Evolutionary conservation across 2,797 vertebrate species (phyloP).

Genomic region (Malacoraja senta): DNA sequence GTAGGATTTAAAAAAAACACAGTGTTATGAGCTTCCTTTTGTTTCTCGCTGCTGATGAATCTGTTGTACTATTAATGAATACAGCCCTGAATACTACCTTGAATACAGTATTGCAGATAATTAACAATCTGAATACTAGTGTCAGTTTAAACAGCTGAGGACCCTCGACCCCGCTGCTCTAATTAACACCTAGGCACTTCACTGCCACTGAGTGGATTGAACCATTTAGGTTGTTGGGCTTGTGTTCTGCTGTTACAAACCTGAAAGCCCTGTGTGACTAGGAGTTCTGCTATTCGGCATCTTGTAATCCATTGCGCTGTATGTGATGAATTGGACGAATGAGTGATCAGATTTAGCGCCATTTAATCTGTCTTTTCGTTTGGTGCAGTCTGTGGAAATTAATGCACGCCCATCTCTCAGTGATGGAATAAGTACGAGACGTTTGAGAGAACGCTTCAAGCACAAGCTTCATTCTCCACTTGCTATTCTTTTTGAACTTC

Average conservation of each 20-base stretch:
- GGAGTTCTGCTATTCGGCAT: not conserved
- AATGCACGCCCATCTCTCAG: conserved; percentile 56
- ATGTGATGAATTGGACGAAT: not conserved
- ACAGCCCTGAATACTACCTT: not conserved
- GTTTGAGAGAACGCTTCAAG: conserved; percentile 53
- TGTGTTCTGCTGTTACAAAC: conserved; percentile 32
- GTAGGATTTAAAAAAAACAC: not conserved
- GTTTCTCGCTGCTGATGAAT: not conserved
- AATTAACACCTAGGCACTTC: conserved; percentile 57
- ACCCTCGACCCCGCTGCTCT: conserved; percentile 62
- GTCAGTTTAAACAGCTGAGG: conserved; percentile 63
- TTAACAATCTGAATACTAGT: conserved; percentile 41
- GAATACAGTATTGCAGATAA: not conserved
- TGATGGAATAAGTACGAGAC: conserved; percentile 52
- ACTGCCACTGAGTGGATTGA: conserved; percentile 50
- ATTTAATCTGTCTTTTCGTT: conserved; percentile 43
- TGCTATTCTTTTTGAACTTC: conserved; percentile 61
- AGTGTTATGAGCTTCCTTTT: not conserved
- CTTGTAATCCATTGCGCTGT: not conserved
- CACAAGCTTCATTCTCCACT: conserved; percentile 50
- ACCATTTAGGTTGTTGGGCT: conserved; percentile 58
- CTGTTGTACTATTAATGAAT: not conserved
- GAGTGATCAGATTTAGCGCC: not conserved
- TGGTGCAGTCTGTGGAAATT: conserved; percentile 65
- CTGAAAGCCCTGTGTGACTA: not conserved